A percentile compares a stretch with the other conserved stretches of the same genome.
phyloP scores from a whole-genome alignment of 2,113 vertebrate genomes.

The Plecotus auritus region DNA sequence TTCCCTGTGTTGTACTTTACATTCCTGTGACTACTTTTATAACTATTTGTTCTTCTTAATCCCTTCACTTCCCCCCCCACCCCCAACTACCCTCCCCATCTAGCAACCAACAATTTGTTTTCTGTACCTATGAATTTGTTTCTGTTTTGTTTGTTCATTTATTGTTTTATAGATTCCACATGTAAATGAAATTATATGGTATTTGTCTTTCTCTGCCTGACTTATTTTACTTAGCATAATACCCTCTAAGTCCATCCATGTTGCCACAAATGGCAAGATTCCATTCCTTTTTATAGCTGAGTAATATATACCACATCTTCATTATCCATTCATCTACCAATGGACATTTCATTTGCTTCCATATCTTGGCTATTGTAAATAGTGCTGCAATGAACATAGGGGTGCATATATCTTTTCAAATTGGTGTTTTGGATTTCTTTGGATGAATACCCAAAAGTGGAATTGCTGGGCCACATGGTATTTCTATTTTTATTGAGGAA shows the following conservation, averaged over 20 bases:
- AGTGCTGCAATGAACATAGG: not conserved
- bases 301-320: not conserved
- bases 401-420: not conserved
- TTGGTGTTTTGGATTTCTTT: not conserved
- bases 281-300: not conserved
- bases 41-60: not conserved
- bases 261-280: not conserved
- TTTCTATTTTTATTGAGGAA: not conserved
- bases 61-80: not conserved
- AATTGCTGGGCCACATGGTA: not conserved
- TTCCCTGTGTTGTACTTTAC: too few species aligned
- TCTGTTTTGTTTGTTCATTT: not conserved
- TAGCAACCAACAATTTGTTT: not conserved
- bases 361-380: not conserved
- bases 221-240: not conserved
- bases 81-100: not conserved
- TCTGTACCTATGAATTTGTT: not conserved
- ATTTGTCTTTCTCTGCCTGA: not conserved
- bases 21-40: not conserved
- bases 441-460: not conserved
- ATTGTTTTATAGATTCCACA: not conserved
- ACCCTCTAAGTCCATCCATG: too few species aligned
- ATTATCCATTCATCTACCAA: too few species aligned
- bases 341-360: not conserved
- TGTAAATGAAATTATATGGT: not conserved